phyloP scores from a whole-genome alignment of 2,888 invertebrate species.

The Sphinx pinastri region DNA sequence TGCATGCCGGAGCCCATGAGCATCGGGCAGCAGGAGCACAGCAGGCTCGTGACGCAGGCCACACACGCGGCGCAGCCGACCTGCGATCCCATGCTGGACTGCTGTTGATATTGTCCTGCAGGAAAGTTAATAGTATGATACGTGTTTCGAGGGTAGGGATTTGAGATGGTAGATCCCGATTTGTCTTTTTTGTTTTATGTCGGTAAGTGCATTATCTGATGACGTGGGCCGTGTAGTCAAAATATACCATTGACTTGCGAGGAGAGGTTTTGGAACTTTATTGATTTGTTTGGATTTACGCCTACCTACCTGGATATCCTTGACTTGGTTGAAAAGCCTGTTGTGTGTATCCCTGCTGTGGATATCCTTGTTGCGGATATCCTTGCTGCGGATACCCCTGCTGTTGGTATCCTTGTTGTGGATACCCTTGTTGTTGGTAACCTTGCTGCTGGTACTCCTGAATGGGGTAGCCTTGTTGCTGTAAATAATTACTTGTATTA shows the following conservation, averaged over 20 bases:
- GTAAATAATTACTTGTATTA: background rate
- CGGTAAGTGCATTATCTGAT: too few species aligned
- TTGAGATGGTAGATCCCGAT: too few species aligned
- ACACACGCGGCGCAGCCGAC: constrained; percentile 37
- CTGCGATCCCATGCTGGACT: constrained; percentile 18
- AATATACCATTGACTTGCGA: too few species aligned
- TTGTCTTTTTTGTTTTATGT: too few species aligned
- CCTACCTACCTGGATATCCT: too few species aligned
- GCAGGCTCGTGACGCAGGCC: constrained; percentile 49
- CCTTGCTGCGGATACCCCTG: constrained; percentile 19
- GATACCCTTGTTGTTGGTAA: constrained; percentile 35
- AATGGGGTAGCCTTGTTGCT: constrained; percentile 32
- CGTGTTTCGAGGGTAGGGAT: too few species aligned
- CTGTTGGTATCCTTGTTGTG: constrained; percentile 27
- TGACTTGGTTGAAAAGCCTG: background rate
- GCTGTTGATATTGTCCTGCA: constrained; percentile 8
- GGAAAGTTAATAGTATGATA: background rate
- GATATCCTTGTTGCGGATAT: background rate
- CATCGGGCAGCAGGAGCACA: constrained; percentile 52
- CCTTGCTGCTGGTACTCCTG: constrained; percentile 37
- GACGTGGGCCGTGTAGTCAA: too few species aligned
- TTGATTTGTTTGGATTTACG: too few species aligned
- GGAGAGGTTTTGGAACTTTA: too few species aligned
- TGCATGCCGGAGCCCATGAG: constrained; percentile 32
- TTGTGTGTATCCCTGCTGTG: background rate